These are phyloP conservation scores for Lycaon pictus DNA, from an alignment of 2,113 vertebrate genomes.

Conservation along the genomic window DNA sequence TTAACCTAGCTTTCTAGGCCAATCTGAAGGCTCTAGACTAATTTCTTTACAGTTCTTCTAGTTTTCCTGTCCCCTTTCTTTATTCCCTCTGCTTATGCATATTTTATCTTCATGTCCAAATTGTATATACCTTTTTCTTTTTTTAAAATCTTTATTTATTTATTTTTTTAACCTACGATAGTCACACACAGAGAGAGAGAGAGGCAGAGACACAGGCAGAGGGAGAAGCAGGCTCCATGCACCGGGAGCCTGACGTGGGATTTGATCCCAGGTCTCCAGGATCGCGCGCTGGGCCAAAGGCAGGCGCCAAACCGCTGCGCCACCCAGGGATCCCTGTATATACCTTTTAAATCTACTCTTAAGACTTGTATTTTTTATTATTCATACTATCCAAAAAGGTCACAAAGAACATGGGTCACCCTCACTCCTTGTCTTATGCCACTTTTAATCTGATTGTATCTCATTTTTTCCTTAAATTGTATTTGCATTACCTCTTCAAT, in stretches of 20 bases:
- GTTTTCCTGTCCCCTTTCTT: background rate
- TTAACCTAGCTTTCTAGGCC: background rate
- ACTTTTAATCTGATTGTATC: conserved; percentile 55
- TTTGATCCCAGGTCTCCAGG: no score
- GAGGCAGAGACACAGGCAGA: no score
- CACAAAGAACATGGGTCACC: background rate
- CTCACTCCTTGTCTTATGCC: background rate
- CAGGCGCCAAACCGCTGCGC: no score
- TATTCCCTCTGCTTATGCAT: background rate
- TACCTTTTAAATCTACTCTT: conserved; percentile 9
- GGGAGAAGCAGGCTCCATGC: no score
- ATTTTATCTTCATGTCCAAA: conserved; percentile 37
- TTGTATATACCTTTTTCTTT: background rate
- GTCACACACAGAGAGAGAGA: no score
- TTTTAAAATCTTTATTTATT: no score
- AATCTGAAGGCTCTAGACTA: background rate
- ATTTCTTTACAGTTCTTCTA: conserved; percentile 12
- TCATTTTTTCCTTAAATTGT: conserved; percentile 35
- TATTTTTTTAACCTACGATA: no score
- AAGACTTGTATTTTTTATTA: background rate
- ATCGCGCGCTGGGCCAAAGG: no score
- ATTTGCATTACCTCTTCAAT: conserved; percentile 19
- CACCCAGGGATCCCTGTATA: no score
- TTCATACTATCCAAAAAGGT: conserved; percentile 29
- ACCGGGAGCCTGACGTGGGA: no score